These are phyloP conservation scores for Ischnus inquisitorius DNA, from an alignment of 2,888 invertebrate species.

Conservation along the genomic window DNA sequence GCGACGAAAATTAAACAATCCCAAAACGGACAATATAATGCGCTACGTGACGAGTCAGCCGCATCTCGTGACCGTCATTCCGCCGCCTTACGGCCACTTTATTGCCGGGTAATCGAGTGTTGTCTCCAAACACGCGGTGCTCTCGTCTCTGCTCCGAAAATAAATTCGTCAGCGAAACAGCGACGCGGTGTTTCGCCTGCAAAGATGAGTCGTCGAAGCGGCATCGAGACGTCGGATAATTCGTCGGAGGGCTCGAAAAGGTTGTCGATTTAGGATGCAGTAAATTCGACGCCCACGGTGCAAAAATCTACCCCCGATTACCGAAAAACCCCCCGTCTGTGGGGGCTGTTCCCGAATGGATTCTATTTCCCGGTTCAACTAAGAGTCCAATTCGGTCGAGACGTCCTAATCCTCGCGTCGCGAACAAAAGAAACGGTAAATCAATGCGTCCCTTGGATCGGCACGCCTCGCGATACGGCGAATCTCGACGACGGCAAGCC, in stretches of 20 bases:
- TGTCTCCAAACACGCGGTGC: conserved; percentile 13
- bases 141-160: background rate
- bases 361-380: background rate
- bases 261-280: background rate
- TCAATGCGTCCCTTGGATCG: background rate
- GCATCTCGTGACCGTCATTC: background rate
- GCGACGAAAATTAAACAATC: conserved; percentile 24
- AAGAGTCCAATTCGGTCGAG: conserved; percentile 11
- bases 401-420: conserved; percentile 19
- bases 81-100: background rate
- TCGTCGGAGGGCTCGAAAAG: background rate
- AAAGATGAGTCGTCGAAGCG: background rate
- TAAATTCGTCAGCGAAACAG: conserved; percentile 1
- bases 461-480: background rate
- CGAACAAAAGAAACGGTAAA: background rate
- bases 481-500: background rate
- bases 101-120: conserved; percentile 45
- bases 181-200: background rate
- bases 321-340: background rate
- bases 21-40: background rate
- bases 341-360: background rate
- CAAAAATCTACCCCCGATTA: background rate
- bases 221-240: background rate
- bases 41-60: conserved; percentile 4
- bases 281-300: background rate